These are phyloP conservation scores for Rallus crepitans DNA, from an alignment of 2,797 vertebrate genomes.

Conservation along the genomic window DNA sequence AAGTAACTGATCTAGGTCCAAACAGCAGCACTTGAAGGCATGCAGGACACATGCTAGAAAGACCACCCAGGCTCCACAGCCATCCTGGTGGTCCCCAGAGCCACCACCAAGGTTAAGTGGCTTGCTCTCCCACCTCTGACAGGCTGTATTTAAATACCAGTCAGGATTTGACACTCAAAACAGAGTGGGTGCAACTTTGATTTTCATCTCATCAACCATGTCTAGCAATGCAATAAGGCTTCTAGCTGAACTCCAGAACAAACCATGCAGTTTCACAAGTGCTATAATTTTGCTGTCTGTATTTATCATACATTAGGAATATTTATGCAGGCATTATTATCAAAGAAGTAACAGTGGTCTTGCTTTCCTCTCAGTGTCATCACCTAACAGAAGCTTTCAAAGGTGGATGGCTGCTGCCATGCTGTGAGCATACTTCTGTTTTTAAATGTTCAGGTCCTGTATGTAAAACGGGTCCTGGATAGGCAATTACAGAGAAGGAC, in stretches of 20 bases:
- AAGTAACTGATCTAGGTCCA: neutral
- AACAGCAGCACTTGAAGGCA: neutral
- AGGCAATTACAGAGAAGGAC: neutral
- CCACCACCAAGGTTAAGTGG: neutral
- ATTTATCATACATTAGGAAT: neutral
- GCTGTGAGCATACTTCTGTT: neutral
- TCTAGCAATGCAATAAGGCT: too few species aligned
- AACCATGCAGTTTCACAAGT: too few species aligned
- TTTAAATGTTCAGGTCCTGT: neutral
- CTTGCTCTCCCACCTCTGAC: neutral
- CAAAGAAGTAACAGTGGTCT: neutral
- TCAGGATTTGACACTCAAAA: too few species aligned
- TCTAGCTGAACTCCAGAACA: too few species aligned
- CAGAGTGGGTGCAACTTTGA: too few species aligned
- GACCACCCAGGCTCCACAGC: neutral
- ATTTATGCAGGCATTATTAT: neutral
- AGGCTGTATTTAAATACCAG: neutral
- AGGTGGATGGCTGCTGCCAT: neutral
- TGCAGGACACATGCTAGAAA: rapidly evolving
- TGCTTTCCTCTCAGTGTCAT: neutral
- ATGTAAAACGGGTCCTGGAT: neutral
- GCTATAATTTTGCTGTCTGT: too few species aligned
- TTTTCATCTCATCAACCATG: too few species aligned
- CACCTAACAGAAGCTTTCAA: neutral
- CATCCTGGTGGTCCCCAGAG: neutral